phyloP scores from a whole-genome alignment of 2,888 invertebrate genomes.

The Entomobrya proxima region DNA sequence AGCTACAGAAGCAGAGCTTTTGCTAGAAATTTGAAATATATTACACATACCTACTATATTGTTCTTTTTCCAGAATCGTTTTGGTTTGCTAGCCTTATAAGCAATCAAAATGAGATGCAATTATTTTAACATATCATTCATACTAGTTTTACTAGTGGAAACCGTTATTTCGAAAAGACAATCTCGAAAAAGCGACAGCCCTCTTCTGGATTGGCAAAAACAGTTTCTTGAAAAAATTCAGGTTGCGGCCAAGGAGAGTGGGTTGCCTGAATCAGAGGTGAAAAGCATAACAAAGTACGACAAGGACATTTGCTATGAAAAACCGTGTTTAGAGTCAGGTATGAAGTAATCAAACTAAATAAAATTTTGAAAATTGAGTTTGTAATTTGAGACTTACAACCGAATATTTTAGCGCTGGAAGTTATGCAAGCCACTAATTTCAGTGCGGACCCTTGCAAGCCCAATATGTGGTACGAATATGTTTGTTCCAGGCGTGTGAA shows the following conservation, averaged over 20 bases:
- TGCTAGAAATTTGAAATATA: too few species aligned
- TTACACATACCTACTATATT: too few species aligned
- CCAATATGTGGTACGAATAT: slow-evolving; percentile 31
- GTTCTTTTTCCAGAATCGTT: too few species aligned
- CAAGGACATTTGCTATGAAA: slow-evolving; percentile 41
- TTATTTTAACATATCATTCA: not conserved
- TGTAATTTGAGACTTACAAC: not conserved
- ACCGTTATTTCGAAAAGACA: not conserved
- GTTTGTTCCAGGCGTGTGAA: slow-evolving; percentile 41
- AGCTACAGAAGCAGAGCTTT: too few species aligned
- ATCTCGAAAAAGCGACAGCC: not conserved
- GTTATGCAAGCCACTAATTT: slow-evolving; percentile 50
- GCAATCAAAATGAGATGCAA: not conserved
- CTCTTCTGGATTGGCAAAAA: slow-evolving; percentile 12
- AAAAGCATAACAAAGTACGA: slow-evolving; percentile 36
- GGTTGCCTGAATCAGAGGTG: slow-evolving; percentile 33
- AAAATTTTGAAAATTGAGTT: not conserved
- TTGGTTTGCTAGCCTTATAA: too few species aligned
- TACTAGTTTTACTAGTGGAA: not conserved
- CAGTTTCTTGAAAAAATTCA: slow-evolving; percentile 7
- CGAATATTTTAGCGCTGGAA: too few species aligned
- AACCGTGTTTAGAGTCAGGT: slow-evolving; percentile 45
- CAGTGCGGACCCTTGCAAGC: slow-evolving; percentile 31
- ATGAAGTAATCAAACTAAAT: not conserved
- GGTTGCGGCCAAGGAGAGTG: not conserved